phyloP scores from a whole-genome alignment of 2,888 invertebrate species.

The Willowsia nigromaculata region DNA sequence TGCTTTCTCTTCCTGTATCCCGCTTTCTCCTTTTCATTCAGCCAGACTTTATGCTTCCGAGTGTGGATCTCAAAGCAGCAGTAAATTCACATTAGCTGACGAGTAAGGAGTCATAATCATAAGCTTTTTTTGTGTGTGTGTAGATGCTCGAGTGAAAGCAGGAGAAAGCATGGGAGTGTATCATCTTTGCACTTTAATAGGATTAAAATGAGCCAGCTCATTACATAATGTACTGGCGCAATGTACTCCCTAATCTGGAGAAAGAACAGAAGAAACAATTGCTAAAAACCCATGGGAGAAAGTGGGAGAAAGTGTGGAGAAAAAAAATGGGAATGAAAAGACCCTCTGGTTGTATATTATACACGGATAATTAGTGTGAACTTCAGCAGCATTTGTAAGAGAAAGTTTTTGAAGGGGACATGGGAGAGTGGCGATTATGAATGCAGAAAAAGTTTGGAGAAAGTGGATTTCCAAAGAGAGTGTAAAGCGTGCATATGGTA shows the following conservation, averaged over 20 bases:
- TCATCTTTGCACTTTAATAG: constrained; percentile 20
- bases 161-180: neutral
- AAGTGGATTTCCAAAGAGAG: neutral
- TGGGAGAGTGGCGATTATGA: neutral
- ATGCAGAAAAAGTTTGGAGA: neutral
- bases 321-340: neutral
- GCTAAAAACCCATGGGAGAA: neutral
- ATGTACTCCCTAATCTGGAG: neutral
- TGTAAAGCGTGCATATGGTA: neutral
- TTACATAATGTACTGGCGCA: constrained; percentile 24
- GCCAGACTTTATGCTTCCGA: neutral
- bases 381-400: neutral
- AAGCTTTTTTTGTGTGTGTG: neutral
- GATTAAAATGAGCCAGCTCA: constrained; percentile 49
- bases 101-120: neutral
- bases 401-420: neutral
- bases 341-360: neutral
- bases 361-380: constrained; percentile 19
- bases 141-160: neutral
- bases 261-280: neutral
- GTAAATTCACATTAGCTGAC: constrained; percentile 20
- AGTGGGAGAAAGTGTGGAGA: neutral
- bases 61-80: neutral
- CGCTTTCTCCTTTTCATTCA: neutral
- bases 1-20: neutral